phyloP scores from a whole-genome alignment of 2,888 invertebrate species.

The Ramazzottius varieornatus region DNA sequence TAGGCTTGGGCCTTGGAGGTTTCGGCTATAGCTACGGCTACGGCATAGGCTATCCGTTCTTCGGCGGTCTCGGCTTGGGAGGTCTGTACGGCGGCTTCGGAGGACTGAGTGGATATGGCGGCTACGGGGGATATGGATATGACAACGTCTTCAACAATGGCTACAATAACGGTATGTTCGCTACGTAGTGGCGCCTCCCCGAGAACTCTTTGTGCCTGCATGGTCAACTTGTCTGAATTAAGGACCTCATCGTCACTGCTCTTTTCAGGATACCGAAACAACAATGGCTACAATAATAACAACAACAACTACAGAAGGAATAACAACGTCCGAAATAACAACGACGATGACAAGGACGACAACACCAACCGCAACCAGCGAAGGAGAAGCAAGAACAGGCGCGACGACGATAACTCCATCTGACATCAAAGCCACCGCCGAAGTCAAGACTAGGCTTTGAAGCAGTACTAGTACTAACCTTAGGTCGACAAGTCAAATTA shows the following conservation, averaged over 20 bases:
- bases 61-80: slow-evolving; percentile 10
- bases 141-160: no score
- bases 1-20: no score
- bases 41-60: slow-evolving; percentile 10
- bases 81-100: neutral
- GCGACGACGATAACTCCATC: neutral
- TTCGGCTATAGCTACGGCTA: no score
- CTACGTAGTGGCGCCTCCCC: no score
- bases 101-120: neutral
- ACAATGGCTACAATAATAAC: neutral
- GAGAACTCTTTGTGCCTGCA: no score
- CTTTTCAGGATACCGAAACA: no score
- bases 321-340: neutral
- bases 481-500: neutral
- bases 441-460: neutral
- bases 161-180: no score
- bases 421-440: no score
- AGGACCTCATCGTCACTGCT: no score
- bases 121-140: neutral
- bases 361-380: neutral
- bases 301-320: neutral
- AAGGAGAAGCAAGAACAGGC: neutral
- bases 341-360: neutral
- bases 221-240: no score
- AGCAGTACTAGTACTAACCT: neutral